Conservation (phyloP, 2,113 vertebrate genomes). For the Nicator chloris region DNA sequence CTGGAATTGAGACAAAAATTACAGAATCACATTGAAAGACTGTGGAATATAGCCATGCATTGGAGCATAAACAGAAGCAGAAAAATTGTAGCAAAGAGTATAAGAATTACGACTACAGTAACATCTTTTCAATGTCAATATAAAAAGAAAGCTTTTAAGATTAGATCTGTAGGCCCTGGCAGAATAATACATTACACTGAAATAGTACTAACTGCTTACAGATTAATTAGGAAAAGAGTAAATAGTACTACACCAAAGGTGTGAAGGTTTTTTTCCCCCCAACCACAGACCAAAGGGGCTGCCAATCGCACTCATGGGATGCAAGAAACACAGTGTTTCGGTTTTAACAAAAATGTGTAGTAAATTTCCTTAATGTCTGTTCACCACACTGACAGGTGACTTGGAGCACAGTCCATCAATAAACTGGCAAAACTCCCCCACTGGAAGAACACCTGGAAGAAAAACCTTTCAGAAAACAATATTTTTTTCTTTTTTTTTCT, state of each 20-base stretch:
- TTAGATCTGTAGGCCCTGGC: background rate
- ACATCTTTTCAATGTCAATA: background rate
- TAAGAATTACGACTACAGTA: background rate
- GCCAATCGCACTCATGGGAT: fast-evolving
- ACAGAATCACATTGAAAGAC: background rate
- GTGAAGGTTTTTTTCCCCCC: too few species aligned
- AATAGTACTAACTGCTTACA: background rate
- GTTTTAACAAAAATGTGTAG: background rate
- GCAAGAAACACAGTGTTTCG: background rate
- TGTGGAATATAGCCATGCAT: background rate
- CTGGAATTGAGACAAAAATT: background rate
- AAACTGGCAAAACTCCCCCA: background rate
- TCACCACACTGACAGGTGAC: background rate
- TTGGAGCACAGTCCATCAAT: background rate
- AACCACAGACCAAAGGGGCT: background rate
- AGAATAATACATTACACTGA: background rate
- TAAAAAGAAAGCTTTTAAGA: background rate
- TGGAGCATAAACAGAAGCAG: background rate
- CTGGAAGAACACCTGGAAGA: background rate
- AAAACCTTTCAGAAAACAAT: background rate
- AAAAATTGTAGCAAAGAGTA: background rate
- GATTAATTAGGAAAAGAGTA: background rate
- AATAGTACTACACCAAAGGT: background rate
- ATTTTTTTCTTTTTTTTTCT: background rate
- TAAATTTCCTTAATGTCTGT: background rate